phyloP scores from a whole-genome alignment of 92 coral and sea anemone genomes.

The Umimayanthus chanpuru region DNA sequence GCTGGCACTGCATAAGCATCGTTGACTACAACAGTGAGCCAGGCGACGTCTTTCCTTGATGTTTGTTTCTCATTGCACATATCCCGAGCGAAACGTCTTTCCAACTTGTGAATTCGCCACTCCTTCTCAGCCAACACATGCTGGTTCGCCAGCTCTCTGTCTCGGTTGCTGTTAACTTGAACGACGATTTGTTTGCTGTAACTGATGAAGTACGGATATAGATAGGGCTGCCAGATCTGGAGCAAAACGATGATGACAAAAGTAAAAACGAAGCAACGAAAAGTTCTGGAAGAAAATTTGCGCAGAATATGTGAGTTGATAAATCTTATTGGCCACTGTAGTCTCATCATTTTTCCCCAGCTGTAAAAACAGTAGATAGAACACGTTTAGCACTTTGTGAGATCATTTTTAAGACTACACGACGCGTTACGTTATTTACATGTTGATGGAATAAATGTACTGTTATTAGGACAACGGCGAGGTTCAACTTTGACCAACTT shows the following conservation, averaged over 20 bases:
- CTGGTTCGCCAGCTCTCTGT: conserved; percentile 36
- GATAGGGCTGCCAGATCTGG: not conserved
- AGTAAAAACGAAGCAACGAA: not conserved
- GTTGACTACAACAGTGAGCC: conserved; percentile 70
- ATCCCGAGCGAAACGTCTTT: conserved; percentile 52
- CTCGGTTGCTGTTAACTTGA: conserved; percentile 21
- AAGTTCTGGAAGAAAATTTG: no score
- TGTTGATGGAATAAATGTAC: no score
- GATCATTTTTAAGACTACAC: no score
- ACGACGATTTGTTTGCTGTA: conserved; percentile 44
- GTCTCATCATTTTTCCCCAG: no score
- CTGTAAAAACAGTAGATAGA: no score
- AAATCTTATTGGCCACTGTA: no score
- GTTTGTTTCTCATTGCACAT: conserved; percentile 48
- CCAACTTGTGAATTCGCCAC: conserved; percentile 57
- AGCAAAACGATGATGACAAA: not conserved
- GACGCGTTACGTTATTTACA: no score
- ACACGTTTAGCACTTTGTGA: no score
- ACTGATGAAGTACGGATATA: conserved; percentile 23
- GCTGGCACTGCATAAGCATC: conserved; percentile 65
- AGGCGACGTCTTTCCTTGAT: conserved; percentile 44
- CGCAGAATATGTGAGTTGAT: no score
- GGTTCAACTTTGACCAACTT: no score
- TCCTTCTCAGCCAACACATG: conserved; percentile 39
- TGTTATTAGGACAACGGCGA: no score